Evolutionary conservation across 2,113 vertebrate genomes (phyloP).

Genomic region (Todiramphus chloris): DNA sequence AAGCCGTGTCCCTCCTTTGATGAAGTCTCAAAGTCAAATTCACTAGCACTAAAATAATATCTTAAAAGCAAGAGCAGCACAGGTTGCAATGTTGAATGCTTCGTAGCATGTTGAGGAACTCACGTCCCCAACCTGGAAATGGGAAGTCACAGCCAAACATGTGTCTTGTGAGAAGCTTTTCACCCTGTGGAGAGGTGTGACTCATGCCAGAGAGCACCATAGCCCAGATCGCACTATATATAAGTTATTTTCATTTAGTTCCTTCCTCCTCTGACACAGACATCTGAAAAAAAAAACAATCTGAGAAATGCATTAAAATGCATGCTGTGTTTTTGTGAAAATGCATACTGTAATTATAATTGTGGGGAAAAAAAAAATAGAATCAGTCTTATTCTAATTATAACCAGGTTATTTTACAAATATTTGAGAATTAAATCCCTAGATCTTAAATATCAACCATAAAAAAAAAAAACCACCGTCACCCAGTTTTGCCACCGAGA

Average conservation of each 20-base stretch:
- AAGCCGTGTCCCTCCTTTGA: neutral
- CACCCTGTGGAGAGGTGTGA: neutral
- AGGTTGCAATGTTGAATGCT: neutral
- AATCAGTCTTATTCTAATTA: neutral
- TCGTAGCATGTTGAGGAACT: neutral
- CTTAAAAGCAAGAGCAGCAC: neutral
- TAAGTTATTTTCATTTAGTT: neutral
- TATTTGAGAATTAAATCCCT: neutral
- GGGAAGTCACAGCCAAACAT: neutral
- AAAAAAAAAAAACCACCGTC: fast-evolving
- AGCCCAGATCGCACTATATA: neutral
- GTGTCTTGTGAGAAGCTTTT: neutral
- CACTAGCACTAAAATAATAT: neutral
- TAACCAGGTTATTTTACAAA: neutral
- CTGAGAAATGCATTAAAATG: neutral
- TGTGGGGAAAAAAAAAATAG: no score
- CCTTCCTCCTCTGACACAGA: neutral
- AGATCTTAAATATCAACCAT: neutral
- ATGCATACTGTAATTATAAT: neutral
- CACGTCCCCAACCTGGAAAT: neutral
- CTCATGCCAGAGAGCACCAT: neutral
- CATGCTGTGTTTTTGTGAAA: neutral
- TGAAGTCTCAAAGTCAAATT: neutral
- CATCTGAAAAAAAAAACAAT: neutral
- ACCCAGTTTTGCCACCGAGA: neutral